phyloP scores from a whole-genome alignment of 2,797 vertebrate genomes.

The Gambusia yucatana region DNA sequence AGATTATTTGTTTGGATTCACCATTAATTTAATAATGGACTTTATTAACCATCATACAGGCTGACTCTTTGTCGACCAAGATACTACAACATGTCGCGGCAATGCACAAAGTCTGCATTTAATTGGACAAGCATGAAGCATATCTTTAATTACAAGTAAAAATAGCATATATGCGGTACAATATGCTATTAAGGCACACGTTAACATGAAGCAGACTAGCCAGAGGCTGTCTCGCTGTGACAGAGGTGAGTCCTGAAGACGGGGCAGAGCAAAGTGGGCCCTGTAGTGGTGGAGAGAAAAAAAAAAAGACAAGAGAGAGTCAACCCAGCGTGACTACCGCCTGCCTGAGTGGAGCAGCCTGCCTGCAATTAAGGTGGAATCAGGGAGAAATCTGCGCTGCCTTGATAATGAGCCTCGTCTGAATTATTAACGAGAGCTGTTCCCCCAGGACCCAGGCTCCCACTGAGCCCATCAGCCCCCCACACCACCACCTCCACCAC shows the following conservation, averaged over 20 bases:
- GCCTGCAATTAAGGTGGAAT: slow-evolving; percentile 89
- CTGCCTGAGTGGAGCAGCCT: slow-evolving; percentile 84
- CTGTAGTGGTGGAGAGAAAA: slow-evolving; percentile 55
- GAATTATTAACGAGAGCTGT: slow-evolving; percentile 88
- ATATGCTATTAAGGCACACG: slow-evolving; percentile 46
- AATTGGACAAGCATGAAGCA: slow-evolving; percentile 60
- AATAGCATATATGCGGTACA: slow-evolving; percentile 43
- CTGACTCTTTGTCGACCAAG: slow-evolving; percentile 38
- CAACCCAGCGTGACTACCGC: slow-evolving; percentile 82
- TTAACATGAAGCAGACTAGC: slow-evolving; percentile 52
- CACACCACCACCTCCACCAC: slow-evolving; percentile 63
- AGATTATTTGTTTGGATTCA: neutral
- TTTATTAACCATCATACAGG: slow-evolving; percentile 4
- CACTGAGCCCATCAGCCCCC: slow-evolving; percentile 82
- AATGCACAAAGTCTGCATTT: slow-evolving; percentile 37
- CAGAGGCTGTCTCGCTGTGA: slow-evolving; percentile 57
- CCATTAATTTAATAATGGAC: slow-evolving; percentile 11
- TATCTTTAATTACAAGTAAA: slow-evolving; percentile 65
- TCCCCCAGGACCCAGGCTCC: slow-evolving; percentile 82
- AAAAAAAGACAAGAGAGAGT: slow-evolving; percentile 67
- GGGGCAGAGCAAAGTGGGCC: slow-evolving; percentile 67
- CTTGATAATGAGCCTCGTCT: slow-evolving; percentile 88
- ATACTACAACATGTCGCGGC: slow-evolving; percentile 39
- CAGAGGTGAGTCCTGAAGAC: slow-evolving; percentile 58
- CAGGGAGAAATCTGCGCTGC: slow-evolving; percentile 87